A percentile compares a stretch with the other conserved stretches of the same genome.
These are phyloP conservation scores for Falco berigora DNA, from an alignment of 2,797 vertebrate genomes.

Conservation along the genomic window DNA sequence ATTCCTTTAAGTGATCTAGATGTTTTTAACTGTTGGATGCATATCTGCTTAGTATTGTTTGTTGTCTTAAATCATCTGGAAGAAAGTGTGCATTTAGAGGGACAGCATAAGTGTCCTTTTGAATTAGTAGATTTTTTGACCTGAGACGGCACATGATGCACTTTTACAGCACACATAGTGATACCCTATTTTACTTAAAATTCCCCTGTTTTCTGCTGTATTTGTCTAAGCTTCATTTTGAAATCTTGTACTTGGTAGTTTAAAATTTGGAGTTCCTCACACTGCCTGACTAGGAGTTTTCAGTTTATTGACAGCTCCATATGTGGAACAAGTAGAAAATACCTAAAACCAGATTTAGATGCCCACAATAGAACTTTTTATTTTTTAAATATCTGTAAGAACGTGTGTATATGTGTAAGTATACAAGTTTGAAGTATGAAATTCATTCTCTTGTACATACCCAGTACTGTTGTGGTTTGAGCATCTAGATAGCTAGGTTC, in stretches of 20 bases:
- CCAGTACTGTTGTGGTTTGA: background rate
- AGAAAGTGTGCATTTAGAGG: background rate
- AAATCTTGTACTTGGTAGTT: background rate
- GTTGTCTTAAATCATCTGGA: background rate
- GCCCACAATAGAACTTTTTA: background rate
- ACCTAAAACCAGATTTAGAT: background rate
- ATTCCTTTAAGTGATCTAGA: background rate
- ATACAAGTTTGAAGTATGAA: background rate
- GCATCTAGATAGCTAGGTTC: background rate
- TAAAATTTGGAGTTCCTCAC: background rate
- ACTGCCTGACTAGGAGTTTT: background rate
- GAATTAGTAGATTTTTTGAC: background rate
- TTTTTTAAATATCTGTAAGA: background rate
- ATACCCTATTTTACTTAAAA: background rate
- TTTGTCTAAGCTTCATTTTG: background rate
- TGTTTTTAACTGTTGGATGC: background rate
- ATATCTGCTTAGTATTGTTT: background rate
- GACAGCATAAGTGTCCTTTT: background rate
- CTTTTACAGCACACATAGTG: background rate
- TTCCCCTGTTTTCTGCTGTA: background rate
- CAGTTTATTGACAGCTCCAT: background rate
- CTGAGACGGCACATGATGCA: background rate
- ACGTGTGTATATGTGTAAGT: background rate
- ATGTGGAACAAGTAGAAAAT: background rate
- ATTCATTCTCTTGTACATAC: background rate